These are phyloP conservation scores for Diaprepes abbreviatus DNA, from an alignment of 2,888 invertebrate species.

Conservation along the genomic window DNA sequence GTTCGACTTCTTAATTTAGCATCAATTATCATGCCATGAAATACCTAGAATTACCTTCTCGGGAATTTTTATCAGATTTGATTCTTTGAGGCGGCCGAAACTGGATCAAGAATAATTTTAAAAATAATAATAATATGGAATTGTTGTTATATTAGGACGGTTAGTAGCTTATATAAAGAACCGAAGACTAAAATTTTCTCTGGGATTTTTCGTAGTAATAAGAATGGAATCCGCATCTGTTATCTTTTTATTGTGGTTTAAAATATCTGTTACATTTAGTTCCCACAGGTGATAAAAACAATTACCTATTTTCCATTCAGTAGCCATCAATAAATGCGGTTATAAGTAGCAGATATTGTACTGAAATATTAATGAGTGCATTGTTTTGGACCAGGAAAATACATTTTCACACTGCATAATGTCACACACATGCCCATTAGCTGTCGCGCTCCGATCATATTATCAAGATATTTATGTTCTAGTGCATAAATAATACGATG, in stretches of 20 bases:
- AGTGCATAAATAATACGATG: not conserved
- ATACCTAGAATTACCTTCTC: constrained; percentile 42
- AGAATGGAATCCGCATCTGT: no score
- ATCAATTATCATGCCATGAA: constrained; percentile 44
- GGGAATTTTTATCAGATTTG: constrained; percentile 44
- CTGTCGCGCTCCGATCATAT: constrained; percentile 9
- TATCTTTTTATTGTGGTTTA: not conserved
- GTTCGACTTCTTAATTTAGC: constrained; percentile 48
- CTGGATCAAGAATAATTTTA: not conserved
- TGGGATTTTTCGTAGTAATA: no score
- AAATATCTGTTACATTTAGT: constrained; percentile 31
- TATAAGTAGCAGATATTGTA: constrained; percentile 37
- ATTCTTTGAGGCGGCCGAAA: constrained; percentile 21
- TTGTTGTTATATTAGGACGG: no score
- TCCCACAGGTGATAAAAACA: constrained; percentile 42
- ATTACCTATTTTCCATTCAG: constrained; percentile 39
- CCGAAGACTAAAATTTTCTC: no score
- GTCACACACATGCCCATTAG: constrained; percentile 16
- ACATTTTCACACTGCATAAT: constrained; percentile 37
- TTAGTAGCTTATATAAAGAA: no score
- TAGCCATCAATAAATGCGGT: constrained; percentile 42
- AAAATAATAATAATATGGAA: not conserved
- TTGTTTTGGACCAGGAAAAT: constrained; percentile 37
- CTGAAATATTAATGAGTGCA: constrained; percentile 40
- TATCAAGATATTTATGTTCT: constrained; percentile 5